Evolutionary conservation across 2,888 invertebrate genomes (phyloP).

Genomic region (Drosophila kambysellisi): DNA sequence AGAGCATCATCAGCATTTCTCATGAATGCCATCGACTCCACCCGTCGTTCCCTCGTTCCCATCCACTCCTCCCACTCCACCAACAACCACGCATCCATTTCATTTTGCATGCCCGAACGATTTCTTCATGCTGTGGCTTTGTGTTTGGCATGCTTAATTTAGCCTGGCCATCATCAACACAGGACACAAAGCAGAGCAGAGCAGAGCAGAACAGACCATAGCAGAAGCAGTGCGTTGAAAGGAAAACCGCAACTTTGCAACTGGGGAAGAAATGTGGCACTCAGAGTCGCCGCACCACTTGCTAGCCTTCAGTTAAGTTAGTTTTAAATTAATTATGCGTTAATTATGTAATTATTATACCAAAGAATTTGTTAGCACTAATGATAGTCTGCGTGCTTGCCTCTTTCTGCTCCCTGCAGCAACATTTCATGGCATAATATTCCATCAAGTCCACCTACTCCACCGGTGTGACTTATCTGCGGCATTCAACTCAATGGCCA

Average conservation of each 20-base stretch:
- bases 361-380: slow-evolving; percentile 29
- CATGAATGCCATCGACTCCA: slow-evolving; percentile 17
- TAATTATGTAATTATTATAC: slow-evolving; percentile 72
- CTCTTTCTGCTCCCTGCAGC: not conserved
- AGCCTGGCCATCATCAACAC: slow-evolving; percentile 27
- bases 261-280: not conserved
- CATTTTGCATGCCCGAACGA: slow-evolving; percentile 64
- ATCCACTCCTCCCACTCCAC: not conserved
- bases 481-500: slow-evolving; percentile 22
- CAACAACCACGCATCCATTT: not conserved
- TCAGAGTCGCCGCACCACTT: slow-evolving; percentile 10
- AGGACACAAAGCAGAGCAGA: not conserved
- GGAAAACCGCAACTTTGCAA: slow-evolving; percentile 18
- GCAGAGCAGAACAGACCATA: not conserved
- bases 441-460: not conserved
- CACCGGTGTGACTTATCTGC: slow-evolving; percentile 6
- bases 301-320: slow-evolving; percentile 28
- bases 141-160: slow-evolving; percentile 69
- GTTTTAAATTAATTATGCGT: slow-evolving; percentile 74
- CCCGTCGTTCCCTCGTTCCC: not conserved
- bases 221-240: slow-evolving; percentile 3
- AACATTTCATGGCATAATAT: not conserved
- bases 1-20: slow-evolving; percentile 72
- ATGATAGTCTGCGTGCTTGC: slow-evolving; percentile 4
- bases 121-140: slow-evolving; percentile 42